Base-by-base conservation (phyloP, 1,140 invertebrate species). In the Sycobia sp. region DNA sequence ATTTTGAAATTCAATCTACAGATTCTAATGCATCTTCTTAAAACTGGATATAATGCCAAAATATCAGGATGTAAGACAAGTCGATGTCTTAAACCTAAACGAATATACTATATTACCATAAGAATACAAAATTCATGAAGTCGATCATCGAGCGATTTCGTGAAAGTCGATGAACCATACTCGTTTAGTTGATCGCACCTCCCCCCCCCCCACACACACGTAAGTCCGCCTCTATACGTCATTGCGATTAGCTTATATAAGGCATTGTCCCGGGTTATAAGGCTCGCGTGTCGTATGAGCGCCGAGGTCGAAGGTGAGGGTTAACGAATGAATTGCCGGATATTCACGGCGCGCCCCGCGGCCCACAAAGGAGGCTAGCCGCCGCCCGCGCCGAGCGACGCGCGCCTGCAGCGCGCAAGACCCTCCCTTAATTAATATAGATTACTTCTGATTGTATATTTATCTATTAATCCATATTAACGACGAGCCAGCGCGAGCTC, bases 381-480 rank as follows among this genome's bases (percentile, higher is more conserved):
- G 67, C 18, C 2, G 27, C 3, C 10, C 25, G 18, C 27, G 32
- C 23, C 44, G 18, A 8, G 44, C 20, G 70, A 62, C 25, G 14
- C 47, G 13, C 69, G 64, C 58, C 67, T n/a, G 70, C 71, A 74
- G 67, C 66, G 72, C 47, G 20, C 23, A 50, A 76, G 76, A 71
- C 72, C 74, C 71, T 73, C 56, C 68, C 74, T 79, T 81, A 80
- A 81, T 81, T 79, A 80, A 80, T 80, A 80, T 80, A 80, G 78
- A 81, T 81, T 80, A 80, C 74, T 75, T 75, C 71, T 79, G 78
- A 81, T 81, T 80, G 75, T 81, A 79, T 78, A 77, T 79, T 80
- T 80, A 81, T 80, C 75, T 78, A 81, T 81, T 80, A 81, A 80
- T 80, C 70, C 73, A 77, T 75, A 79, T 78, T 74, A 80, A 81